Conservation (phyloP, 2,888 invertebrate genomes). For the Apantesis nais region DNA sequence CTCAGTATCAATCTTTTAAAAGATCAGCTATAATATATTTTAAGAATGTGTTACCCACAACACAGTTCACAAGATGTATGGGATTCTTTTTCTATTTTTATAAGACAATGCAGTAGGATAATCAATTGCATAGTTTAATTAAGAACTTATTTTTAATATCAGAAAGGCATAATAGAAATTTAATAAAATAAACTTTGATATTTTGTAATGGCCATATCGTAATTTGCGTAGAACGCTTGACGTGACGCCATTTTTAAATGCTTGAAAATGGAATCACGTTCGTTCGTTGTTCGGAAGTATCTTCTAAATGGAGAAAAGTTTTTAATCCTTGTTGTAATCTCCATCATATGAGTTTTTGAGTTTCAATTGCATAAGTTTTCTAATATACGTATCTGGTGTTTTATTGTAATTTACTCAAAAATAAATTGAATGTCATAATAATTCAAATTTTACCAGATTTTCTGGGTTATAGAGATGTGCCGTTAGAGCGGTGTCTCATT, state of each 20-base stretch:
- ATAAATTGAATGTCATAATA: too few species aligned
- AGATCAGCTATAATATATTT: neutral
- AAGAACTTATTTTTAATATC: neutral
- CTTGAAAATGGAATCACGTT: constrained; percentile 12
- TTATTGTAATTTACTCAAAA: too few species aligned
- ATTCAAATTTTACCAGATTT: too few species aligned
- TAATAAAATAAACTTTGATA: too few species aligned
- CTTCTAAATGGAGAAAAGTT: neutral
- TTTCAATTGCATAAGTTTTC: neutral
- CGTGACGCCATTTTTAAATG: neutral
- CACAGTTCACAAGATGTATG: neutral
- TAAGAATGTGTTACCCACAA: neutral
- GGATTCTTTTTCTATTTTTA: neutral
- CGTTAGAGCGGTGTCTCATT: too few species aligned
- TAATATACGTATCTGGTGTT: neutral
- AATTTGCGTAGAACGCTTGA: neutral
- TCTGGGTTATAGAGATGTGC: too few species aligned
- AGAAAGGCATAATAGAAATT: neutral
- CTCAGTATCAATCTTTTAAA: neutral
- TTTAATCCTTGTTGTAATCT: neutral
- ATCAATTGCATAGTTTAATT: neutral
- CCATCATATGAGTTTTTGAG: neutral
- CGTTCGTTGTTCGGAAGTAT: neutral
- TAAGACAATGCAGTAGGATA: neutral
- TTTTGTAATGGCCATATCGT: too few species aligned